phyloP scores from a whole-genome alignment of 2,113 vertebrate species.

The Anseranas semipalmata region DNA sequence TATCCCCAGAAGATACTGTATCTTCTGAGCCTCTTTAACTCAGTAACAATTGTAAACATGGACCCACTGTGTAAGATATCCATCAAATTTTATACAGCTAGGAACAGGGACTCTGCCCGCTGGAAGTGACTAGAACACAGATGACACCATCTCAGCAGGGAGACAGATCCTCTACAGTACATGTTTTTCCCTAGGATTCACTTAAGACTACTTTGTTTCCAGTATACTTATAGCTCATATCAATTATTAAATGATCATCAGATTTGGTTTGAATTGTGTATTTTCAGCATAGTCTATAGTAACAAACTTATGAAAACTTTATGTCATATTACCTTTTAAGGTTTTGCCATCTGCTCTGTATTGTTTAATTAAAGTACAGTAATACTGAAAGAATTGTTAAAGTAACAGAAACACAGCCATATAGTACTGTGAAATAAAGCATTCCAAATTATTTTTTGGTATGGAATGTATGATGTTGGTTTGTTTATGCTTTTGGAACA shows the following conservation, averaged over 20 bases:
- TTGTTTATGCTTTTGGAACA: neutral
- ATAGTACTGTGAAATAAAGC: neutral
- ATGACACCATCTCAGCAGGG: neutral
- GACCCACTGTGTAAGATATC: neutral
- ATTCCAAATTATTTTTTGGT: neutral
- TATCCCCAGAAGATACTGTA: neutral
- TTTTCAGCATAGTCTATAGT: neutral
- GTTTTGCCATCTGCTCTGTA: neutral
- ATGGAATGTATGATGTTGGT: neutral
- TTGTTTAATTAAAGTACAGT: neutral
- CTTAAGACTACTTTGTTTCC: neutral
- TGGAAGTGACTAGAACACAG: neutral
- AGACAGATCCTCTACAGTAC: neutral
- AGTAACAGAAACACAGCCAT: neutral
- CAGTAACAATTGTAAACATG: neutral
- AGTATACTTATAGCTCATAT: neutral
- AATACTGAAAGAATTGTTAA: neutral
- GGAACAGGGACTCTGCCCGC: neutral
- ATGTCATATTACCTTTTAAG: neutral
- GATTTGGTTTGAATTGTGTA: neutral
- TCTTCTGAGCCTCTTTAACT: neutral
- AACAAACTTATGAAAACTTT: neutral
- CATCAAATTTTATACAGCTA: neutral
- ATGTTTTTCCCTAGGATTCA: neutral
- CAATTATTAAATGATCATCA: neutral